phyloP scores from a whole-genome alignment of 2,113 vertebrate species.

The Leptobrachium ailaonicum region DNA sequence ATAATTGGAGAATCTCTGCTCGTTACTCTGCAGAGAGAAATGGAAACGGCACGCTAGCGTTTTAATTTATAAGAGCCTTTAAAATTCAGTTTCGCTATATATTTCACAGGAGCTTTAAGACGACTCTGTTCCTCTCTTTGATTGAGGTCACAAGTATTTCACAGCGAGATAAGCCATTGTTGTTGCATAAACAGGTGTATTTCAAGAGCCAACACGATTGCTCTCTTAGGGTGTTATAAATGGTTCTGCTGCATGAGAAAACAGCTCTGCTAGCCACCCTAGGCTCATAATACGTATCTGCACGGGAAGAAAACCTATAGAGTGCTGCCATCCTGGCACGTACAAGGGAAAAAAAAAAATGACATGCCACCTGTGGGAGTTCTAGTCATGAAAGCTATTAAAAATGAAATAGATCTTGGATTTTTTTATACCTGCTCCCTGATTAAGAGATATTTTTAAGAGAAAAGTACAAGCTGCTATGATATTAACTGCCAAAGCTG shows the following conservation, averaged over 20 bases:
- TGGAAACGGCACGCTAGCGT: background rate
- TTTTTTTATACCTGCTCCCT: too few species aligned
- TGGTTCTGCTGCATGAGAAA: background rate
- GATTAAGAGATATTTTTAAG: too few species aligned
- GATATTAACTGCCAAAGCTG: too few species aligned
- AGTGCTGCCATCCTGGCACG: too few species aligned
- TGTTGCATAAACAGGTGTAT: background rate
- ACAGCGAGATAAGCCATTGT: background rate
- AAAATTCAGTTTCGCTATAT: background rate
- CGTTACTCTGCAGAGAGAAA: background rate
- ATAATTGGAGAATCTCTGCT: background rate
- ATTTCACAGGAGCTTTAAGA: background rate
- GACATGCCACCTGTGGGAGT: too few species aligned
- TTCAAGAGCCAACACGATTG: background rate
- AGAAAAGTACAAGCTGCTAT: too few species aligned
- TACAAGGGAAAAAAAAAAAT: too few species aligned
- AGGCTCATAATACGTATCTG: background rate
- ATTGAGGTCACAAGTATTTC: conserved; percentile 1
- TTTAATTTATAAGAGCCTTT: background rate
- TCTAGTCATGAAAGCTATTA: too few species aligned
- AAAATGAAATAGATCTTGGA: too few species aligned
- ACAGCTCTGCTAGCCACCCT: background rate
- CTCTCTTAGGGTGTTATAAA: background rate
- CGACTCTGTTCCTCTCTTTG: background rate
- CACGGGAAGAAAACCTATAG: too few species aligned